phyloP scores from a whole-genome alignment of 1,140 invertebrate species.

The Drosophila erecta region DNA sequence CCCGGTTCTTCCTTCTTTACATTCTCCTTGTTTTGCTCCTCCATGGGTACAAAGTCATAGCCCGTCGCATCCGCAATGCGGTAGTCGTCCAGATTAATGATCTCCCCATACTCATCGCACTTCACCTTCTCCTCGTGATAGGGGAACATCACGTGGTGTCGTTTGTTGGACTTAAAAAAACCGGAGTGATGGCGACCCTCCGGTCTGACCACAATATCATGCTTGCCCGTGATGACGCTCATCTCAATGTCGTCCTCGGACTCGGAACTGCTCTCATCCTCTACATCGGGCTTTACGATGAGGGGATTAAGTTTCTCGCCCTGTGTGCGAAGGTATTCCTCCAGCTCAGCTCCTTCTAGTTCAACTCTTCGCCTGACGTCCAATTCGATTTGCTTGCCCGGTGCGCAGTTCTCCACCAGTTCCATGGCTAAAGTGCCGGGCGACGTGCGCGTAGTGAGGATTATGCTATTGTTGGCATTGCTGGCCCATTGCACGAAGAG shows the following conservation, averaged over 20 bases:
- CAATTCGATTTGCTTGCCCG: conserved; percentile 89
- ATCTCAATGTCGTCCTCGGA: conserved; percentile 94
- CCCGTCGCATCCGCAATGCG: conserved; percentile 88
- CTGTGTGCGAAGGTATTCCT: conserved; percentile 92
- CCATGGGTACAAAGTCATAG: conserved; percentile 82
- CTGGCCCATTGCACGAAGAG: conserved; percentile 97
- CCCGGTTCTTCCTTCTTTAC: conserved; percentile 77
- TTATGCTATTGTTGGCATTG: conserved; percentile 97
- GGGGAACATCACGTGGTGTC: conserved; percentile 98
- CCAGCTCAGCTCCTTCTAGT: conserved; percentile 96
- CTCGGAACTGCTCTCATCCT: conserved; percentile 84
- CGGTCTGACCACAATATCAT: conserved; percentile 95
- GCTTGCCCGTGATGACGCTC: conserved; percentile 91
- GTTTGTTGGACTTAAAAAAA: conserved; percentile 97
- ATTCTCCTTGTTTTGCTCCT: conserved; percentile 92
- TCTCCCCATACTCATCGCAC: conserved; percentile 97
- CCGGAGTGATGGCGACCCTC: conserved; percentile 89
- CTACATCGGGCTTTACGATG: conserved; percentile 78
- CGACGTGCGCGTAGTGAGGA: conserved; percentile 92
- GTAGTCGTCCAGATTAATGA: conserved; percentile 96
- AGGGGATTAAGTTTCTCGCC: conserved; percentile 86
- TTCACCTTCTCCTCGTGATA: conserved; percentile 96
- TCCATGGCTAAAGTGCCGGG: conserved; percentile 94
- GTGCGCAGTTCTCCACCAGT: conserved; percentile 93
- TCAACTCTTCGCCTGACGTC: conserved; percentile 91